These are phyloP conservation scores for Heliocidaris erythrogramma DNA, from an alignment of 35 echinoderm and acorn worm species.

Conservation along the genomic window DNA sequence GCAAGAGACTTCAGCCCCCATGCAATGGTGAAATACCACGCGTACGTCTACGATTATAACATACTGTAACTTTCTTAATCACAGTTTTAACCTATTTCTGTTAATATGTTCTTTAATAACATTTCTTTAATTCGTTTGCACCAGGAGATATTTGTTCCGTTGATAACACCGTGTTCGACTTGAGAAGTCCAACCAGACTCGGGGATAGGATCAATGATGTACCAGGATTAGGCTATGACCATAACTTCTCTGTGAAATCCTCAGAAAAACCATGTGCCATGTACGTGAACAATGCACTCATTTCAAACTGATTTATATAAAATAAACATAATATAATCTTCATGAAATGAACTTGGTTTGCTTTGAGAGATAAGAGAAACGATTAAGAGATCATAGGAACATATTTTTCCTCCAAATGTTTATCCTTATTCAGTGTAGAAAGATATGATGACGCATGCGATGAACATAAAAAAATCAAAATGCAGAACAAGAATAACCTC, in stretches of 20 bases:
- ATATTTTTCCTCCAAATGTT: background rate
- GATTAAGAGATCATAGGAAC: background rate
- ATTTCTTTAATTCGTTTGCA: background rate
- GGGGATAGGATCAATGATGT: conserved; percentile 72
- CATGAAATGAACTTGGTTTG: background rate
- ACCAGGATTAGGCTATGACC: conserved; percentile 79
- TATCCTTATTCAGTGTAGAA: background rate
- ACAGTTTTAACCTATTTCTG: too few relatives aligned
- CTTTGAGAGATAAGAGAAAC: background rate
- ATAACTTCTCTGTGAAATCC: conserved; percentile 65
- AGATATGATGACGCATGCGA: background rate
- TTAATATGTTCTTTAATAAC: too few relatives aligned
- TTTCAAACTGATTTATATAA: too few relatives aligned
- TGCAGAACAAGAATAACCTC: too few relatives aligned
- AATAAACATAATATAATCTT: too few relatives aligned
- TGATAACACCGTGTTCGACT: conserved; percentile 77
- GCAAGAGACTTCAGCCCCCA: too few relatives aligned
- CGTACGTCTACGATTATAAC: too few relatives aligned
- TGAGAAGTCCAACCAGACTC: conserved; percentile 60
- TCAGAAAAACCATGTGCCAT: conserved; percentile 63
- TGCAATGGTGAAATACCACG: too few relatives aligned
- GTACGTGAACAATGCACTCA: background rate
- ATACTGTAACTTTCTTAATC: too few relatives aligned
- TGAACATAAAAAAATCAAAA: too few relatives aligned
- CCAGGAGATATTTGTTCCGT: conserved; percentile 74